These are phyloP conservation scores for Nesometra sesokonis DNA, from an alignment of 35 echinoderm and acorn worm species.

Conservation along the genomic window DNA sequence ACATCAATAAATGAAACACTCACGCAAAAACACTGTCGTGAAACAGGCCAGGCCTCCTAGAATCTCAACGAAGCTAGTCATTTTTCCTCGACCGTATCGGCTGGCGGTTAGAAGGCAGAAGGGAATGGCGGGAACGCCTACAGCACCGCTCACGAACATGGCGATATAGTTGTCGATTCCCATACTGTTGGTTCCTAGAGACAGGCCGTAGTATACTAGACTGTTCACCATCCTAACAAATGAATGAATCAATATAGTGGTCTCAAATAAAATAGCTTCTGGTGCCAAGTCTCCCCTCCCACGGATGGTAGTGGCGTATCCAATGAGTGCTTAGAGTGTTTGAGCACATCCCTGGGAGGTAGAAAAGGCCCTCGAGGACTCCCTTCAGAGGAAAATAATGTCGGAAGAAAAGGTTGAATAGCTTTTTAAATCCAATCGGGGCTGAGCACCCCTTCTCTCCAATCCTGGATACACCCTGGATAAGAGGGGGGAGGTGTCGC, in stretches of 20 bases:
- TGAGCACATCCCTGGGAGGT: too few relatives aligned
- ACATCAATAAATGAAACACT: neutral
- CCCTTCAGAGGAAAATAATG: too few relatives aligned
- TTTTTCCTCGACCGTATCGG: neutral
- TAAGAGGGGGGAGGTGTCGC: too few relatives aligned
- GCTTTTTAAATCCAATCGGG: too few relatives aligned
- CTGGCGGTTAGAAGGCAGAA: neutral
- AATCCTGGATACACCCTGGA: too few relatives aligned
- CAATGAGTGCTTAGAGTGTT: too few relatives aligned
- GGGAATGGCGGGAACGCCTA: neutral
- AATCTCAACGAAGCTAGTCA: neutral
- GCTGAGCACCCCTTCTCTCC: too few relatives aligned
- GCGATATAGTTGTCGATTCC: neutral
- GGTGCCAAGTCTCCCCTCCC: too few relatives aligned
- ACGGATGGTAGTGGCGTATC: too few relatives aligned
- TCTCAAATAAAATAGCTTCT: too few relatives aligned
- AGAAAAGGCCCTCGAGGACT: too few relatives aligned
- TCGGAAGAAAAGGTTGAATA: too few relatives aligned
- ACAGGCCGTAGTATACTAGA: constrained; percentile 2
- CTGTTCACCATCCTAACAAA: neutral
- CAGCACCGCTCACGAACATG: constrained; percentile 1
- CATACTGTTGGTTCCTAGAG: neutral
- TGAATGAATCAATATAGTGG: neutral
- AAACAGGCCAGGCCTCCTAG: neutral
- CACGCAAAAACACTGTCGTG: neutral